Conservation (phyloP, 2,888 invertebrate species). For the Synergus laeviventris region DNA sequence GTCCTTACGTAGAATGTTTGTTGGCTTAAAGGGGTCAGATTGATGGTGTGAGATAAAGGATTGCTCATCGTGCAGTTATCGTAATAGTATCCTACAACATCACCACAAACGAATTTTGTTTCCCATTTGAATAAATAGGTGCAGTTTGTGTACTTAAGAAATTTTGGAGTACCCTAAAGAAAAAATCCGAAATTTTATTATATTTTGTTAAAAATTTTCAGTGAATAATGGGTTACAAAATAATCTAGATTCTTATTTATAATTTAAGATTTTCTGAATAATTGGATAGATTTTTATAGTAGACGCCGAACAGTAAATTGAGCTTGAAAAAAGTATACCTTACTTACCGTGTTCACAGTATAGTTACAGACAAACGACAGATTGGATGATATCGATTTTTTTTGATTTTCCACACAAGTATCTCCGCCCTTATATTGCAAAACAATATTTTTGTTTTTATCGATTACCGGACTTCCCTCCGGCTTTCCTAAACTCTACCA, state of each 20-base stretch:
- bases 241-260: too few relatives aligned
- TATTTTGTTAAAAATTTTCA: neutral
- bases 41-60: slow-evolving; percentile 57
- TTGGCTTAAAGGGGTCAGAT: slow-evolving; percentile 60
- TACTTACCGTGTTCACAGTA: slow-evolving; percentile 38
- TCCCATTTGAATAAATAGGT: slow-evolving; percentile 67
- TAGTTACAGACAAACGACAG: slow-evolving; percentile 53
- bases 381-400: slow-evolving; percentile 51
- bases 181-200: slow-evolving; percentile 17
- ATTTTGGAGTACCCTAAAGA: slow-evolving; percentile 60
- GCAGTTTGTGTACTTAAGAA: slow-evolving; percentile 62
- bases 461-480: slow-evolving; percentile 41
- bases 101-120: slow-evolving; percentile 64
- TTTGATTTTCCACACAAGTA: slow-evolving; percentile 53
- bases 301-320: too few relatives aligned
- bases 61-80: slow-evolving; percentile 61
- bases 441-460: slow-evolving; percentile 42
- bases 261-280: too few relatives aligned
- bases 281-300: too few relatives aligned
- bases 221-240: neutral
- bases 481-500: slow-evolving; percentile 47
- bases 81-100: slow-evolving; percentile 56
- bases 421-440: slow-evolving; percentile 48
- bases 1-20: slow-evolving; percentile 57
- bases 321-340: too few relatives aligned